Conservation (phyloP, 2,113 vertebrate species). For the Bambusicola thoracicus region DNA sequence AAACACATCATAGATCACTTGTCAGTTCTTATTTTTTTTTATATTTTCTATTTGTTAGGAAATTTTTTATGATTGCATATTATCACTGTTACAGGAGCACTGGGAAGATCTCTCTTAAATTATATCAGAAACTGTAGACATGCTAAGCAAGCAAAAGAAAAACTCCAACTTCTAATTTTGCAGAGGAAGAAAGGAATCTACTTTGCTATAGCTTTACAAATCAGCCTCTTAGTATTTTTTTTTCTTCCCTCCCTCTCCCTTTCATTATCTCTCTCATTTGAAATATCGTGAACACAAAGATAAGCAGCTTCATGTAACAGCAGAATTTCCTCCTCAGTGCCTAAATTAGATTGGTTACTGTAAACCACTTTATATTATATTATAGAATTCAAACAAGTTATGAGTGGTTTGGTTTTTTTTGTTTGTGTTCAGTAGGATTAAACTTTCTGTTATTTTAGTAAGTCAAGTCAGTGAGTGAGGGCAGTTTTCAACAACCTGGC, state of each 20-base stretch:
- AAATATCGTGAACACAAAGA: background rate
- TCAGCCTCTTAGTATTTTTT: background rate
- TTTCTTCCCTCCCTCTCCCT: background rate
- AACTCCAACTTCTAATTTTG: background rate
- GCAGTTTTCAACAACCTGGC: background rate
- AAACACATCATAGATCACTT: background rate
- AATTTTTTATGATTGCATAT: background rate
- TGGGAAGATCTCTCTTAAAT: slow-evolving; percentile 31
- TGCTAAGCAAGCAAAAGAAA: slow-evolving; percentile 23
- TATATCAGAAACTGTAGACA: slow-evolving; percentile 22
- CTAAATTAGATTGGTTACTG: background rate
- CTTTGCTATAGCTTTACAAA: background rate
- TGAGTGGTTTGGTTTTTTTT: background rate
- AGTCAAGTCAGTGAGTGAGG: background rate
- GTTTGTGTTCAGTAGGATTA: background rate
- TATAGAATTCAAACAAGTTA: background rate
- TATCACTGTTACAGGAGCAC: slow-evolving; percentile 7
- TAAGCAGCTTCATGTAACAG: background rate
- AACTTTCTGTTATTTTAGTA: background rate
- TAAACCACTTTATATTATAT: background rate
- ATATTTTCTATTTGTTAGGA: background rate
- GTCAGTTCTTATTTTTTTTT: background rate
- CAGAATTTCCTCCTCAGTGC: background rate
- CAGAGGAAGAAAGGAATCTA: background rate
- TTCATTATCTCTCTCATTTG: background rate